Evolutionary conservation across 2,888 invertebrate genomes (phyloP), one percentile per base, ranked within the genome.

Genomic region (Hypercompe scribonia): DNA sequence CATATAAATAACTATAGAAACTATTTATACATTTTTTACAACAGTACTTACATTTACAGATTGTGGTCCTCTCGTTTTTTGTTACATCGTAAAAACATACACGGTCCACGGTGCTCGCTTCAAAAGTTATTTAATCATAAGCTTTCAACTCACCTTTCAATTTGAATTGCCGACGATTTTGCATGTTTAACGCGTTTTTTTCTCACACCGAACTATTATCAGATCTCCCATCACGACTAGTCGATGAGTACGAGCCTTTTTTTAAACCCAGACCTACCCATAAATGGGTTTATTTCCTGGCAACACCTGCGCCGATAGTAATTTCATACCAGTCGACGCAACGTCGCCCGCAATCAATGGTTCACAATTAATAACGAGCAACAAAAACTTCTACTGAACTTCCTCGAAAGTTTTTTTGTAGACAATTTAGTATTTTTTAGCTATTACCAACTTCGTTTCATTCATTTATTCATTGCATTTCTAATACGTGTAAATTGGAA

Each of bases 101-200:
- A 90, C 87, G 86, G 86, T 88, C 86, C 89, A 80, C 86, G 82
- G 85, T 84, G 84, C 87, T 87, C 86, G 87, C 82, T 84, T 84
- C 82, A 87, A 88, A 89, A 89, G 90, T 81, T 87, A 89, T 91
- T 90, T 92, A 93, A 93, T 92, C 89, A 90, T 90, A 90, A 90
- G 90, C 93, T 93, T 93, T 93, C 91, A 91, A 90, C 88, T 87
- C 81, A 83, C 88, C 90, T 92, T 91, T 93, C 90, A 90, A 91
- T 90, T 84, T 86, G 88, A 89, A 90, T 91, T 88, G 88, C 88
- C 85, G 83, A 81, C 86, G 79, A 88, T 90, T 90, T 91, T 89
- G 90, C 90, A 89, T 90, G 90, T 91, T 87, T 83, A 86, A 84
- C 78, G 71, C 64, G 46, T 36, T 31, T 61, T 79, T 84, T 88